phyloP scores from a whole-genome alignment of 1,140 invertebrate genomes.

The Diabrotica virgifera region DNA sequence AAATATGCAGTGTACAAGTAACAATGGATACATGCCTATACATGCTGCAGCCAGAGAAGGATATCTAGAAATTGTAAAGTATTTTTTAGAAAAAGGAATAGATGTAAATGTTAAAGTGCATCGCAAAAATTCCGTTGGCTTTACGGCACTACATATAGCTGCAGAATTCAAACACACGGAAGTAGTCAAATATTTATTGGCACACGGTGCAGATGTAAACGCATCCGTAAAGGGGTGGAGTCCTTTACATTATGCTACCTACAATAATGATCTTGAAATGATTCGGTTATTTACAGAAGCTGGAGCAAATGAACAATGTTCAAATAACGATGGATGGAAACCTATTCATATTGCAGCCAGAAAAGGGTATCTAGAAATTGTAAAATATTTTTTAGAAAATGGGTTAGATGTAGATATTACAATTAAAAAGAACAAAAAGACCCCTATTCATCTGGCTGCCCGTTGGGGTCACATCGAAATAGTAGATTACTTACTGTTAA shows the following conservation, averaged over 20 bases:
- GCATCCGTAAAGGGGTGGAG: constrained; percentile 1
- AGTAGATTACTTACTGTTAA: constrained; percentile 13
- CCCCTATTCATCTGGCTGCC: constrained; percentile 50
- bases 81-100: constrained; percentile 22
- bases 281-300: background rate
- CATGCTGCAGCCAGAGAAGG: constrained; percentile 23
- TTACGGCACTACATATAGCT: constrained; percentile 59
- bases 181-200: constrained; percentile 22
- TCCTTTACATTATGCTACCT: background rate
- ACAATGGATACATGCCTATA: background rate
- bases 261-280: background rate
- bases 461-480: constrained; percentile 41
- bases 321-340: background rate
- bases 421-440: constrained; percentile 15
- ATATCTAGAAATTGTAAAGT: constrained; percentile 24
- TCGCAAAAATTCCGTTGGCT: no score
- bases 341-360: constrained; percentile 22
- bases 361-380: constrained; percentile 24
- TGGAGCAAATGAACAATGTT: background rate
- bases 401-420: constrained; percentile 26
- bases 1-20: background rate
- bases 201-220: constrained; percentile 26
- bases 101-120: constrained; percentile 27
- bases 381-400: constrained; percentile 20
- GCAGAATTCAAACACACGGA: constrained; percentile 6